Evolutionary conservation across 2,113 vertebrate species (phyloP), one percentile per base, ranked within the genome.

Genomic region (Datnioides undecimradiatus): DNA sequence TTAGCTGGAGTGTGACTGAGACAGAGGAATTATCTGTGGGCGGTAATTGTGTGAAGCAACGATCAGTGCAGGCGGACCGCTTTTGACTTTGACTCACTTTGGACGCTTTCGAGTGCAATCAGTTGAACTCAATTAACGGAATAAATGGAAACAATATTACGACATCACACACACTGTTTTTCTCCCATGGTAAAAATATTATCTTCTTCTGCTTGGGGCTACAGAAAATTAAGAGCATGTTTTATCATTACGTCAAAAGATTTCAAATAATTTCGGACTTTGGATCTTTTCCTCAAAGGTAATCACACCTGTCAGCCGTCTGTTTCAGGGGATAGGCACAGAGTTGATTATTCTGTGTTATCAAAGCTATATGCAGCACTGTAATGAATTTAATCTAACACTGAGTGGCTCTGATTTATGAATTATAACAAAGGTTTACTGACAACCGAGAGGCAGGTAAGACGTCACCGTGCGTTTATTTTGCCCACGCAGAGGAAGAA

Each of bases 121-220:
- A 65, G 59, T 79, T 74, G 79, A 91, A 76, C 83, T 71, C 59
- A 76, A 86, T 87, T 90, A 77, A 82, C 63, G 55, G 46, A 76
- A 68, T 58, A 65, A 76, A 79, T 76, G 64, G 78, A 76, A 83
- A 58, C 10, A 12, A 73, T 79, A 69, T 73, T 29, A 59, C 21
- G 58, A 38, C 9, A 46, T 33, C 38, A 65, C 14, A 21, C 68
- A 51, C 11, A 21, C 48, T 31, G 58, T 55, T 36, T 49, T 59
- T 33, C 19, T 59, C 31, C 49, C 23, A 3, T 38, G 40, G 40
- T 66, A 63, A 68, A 72, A 83, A 14, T 13, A 58, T 54, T 38
- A 68, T 70, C 62, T 63, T 67, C 51, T 33, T 33, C 38, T 52
- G 54, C 55, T 79, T 17, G 6, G n/a, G 68, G 73, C 41, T 41